Conservation (phyloP, 2,888 invertebrate species). For the Halocaridina rubra region DNA sequence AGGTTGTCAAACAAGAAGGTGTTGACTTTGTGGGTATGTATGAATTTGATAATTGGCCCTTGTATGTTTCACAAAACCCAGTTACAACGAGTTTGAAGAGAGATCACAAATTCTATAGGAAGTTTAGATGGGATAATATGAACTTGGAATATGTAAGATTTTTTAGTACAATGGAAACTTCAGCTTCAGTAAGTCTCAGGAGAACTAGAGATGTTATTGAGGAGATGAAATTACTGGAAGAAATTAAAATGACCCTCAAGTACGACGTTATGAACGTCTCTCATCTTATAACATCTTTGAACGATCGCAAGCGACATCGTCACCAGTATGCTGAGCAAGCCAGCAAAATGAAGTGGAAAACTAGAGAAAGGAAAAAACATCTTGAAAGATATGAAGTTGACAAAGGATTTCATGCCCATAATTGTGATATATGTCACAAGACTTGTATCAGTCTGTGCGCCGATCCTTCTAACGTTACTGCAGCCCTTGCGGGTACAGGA, state of each 20-base stretch:
- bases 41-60: conserved; percentile 19
- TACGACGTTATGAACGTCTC: not conserved
- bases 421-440: not conserved
- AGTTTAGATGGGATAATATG: conserved; percentile 24
- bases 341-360: not conserved
- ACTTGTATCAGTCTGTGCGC: not conserved
- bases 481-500: not conserved
- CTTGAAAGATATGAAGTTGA: not conserved
- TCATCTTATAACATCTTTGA: not conserved
- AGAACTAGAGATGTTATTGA: not conserved
- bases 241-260: not conserved
- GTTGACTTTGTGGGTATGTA: not conserved
- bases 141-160: not conserved
- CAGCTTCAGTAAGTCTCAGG: not conserved
- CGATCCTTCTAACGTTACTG: not conserved
- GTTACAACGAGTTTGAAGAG: not conserved
- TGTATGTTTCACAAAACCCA: not conserved
- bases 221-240: not conserved
- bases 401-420: conserved; percentile 13
- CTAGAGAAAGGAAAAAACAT: not conserved
- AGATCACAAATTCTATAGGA: not conserved
- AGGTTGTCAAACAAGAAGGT: not conserved
- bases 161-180: not conserved
- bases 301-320: not conserved
- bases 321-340: not conserved